Percentiles rank a stretch among this genome's conserved stretches.
Evolutionary conservation across 1,140 invertebrate species (phyloP).

Genomic region (Platyscapa corneri): DNA sequence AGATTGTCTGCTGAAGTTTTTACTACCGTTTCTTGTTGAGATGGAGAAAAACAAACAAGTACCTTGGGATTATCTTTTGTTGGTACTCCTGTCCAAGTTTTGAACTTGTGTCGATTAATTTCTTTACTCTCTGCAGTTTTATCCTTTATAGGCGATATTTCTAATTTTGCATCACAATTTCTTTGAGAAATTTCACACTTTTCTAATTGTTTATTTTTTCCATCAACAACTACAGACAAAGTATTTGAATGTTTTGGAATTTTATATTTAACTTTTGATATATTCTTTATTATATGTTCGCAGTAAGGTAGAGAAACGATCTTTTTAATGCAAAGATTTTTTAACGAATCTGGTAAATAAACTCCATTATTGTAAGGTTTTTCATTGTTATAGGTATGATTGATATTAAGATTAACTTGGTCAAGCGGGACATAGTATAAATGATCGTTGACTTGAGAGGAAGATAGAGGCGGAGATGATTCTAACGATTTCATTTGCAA

Average conservation of each 20-base stretch:
- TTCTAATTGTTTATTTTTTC: not conserved
- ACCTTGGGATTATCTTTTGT: slow-evolving; percentile 76
- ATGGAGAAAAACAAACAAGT: slow-evolving; percentile 82
- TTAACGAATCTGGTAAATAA: slow-evolving; percentile 55
- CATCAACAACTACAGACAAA: slow-evolving; percentile 55
- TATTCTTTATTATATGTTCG: slow-evolving; percentile 78
- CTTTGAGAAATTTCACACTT: not conserved
- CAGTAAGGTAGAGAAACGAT: slow-evolving; percentile 80
- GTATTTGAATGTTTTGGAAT: slow-evolving; percentile 73
- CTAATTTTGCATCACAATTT: not conserved
- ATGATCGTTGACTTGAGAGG: slow-evolving; percentile 52
- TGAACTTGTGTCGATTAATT: slow-evolving; percentile 58
- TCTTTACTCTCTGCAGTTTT: not conserved
- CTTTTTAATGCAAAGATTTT: slow-evolving; percentile 78
- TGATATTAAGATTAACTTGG: not conserved
- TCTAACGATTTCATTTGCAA: slow-evolving; percentile 17
- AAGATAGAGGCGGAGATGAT: slow-evolving; percentile 52
- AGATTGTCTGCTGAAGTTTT: slow-evolving; percentile 76
- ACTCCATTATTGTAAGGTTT: not conserved
- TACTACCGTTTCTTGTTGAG: slow-evolving; percentile 77
- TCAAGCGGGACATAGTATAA: slow-evolving; percentile 55
- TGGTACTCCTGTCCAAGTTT: slow-evolving; percentile 77
- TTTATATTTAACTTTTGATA: slow-evolving; percentile 78
- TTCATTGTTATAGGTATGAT: not conserved
- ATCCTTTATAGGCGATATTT: not conserved